Base-by-base conservation (phyloP, 2,888 invertebrate species). In the Cantharis flavilabris region DNA sequence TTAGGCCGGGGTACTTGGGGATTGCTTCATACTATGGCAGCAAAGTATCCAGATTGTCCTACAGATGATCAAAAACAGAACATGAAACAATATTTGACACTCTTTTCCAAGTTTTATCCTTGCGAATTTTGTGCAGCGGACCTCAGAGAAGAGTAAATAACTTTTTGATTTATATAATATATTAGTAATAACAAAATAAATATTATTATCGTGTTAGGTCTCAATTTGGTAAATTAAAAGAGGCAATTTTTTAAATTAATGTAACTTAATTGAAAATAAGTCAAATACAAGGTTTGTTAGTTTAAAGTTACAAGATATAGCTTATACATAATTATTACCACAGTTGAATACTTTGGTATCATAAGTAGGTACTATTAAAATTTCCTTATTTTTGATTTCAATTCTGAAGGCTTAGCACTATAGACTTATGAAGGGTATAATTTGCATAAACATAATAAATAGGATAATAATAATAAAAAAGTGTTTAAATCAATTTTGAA, bases 11-110 rank as follows among this genome's bases (percentile, higher is more conserved):
- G 92, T 71, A 95, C 98, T 3, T 99, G 99, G 99, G 93, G 95
- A 7, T 93, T 99, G 82, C 90, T 99, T 3, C 99, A 99, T 86
- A 96, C 99, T 0, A 97, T 99, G 93, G 98, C 97, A 3, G 96
- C 98, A 0, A 96, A 97, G 87, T 99, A 94, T 89, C 98, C 99
- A 0, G 93, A 95, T 4, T 91, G 92, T 82, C 98, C 99, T 0
- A 91, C 92, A 0, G 88, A 88, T 7, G 88, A 90, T 65, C 92
- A 98, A 83, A 92, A 94, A 71, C 89, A 90, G 0, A 94, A 96
- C 81, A 96, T 98, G 93, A 91, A 90, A 69, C 90, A 91, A 62
- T 98, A 99, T 86, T 94, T 99, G 80, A 90, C 92, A 64, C 90
- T 95, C 49, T 94, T 99, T 85, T 93, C 98, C 2, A 93, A 94